phyloP scores from a whole-genome alignment of 2,888 invertebrate species.

The Polydrusus pterygomalis region DNA sequence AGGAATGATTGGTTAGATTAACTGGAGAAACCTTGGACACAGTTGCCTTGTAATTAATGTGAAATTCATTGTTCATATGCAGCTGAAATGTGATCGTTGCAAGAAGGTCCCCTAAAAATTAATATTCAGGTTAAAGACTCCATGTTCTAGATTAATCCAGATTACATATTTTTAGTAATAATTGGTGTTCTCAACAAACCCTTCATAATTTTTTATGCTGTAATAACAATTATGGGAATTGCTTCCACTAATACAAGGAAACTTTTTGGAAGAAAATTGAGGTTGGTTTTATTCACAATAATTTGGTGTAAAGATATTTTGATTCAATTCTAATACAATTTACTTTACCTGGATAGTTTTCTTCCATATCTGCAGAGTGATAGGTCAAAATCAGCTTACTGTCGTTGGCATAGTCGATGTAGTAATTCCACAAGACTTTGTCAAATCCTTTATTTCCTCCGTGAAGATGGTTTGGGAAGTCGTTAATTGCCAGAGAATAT shows the following conservation, averaged over 20 bases:
- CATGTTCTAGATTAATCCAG: too few species aligned
- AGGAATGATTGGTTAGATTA: constrained; percentile 91
- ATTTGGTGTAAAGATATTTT: too few species aligned
- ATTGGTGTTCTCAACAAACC: too few species aligned
- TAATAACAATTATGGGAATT: too few species aligned
- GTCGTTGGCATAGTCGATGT: constrained; percentile 50
- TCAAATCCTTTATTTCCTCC: constrained; percentile 91
- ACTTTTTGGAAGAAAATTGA: too few species aligned
- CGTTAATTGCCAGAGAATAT: constrained; percentile 83
- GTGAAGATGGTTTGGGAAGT: constrained; percentile 82
- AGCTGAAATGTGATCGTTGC: constrained; percentile 83
- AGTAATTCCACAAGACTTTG: constrained; percentile 71
- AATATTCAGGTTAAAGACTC: too few species aligned
- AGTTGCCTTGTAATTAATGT: constrained; percentile 84
- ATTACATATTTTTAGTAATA: too few species aligned
- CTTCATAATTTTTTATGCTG: too few species aligned
- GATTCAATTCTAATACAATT: too few species aligned
- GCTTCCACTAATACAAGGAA: too few species aligned
- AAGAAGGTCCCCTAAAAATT: constrained; percentile 76
- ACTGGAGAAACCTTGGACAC: constrained; percentile 87
- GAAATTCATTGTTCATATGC: constrained; percentile 82
- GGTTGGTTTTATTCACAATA: too few species aligned
- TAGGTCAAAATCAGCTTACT: constrained; percentile 82
- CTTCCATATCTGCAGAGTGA: constrained; percentile 85
- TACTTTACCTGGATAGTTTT: constrained; percentile 88